Evolutionary conservation across 2,888 invertebrate genomes (phyloP).

Genomic region (Dimorphilus gyrociliatus): DNA sequence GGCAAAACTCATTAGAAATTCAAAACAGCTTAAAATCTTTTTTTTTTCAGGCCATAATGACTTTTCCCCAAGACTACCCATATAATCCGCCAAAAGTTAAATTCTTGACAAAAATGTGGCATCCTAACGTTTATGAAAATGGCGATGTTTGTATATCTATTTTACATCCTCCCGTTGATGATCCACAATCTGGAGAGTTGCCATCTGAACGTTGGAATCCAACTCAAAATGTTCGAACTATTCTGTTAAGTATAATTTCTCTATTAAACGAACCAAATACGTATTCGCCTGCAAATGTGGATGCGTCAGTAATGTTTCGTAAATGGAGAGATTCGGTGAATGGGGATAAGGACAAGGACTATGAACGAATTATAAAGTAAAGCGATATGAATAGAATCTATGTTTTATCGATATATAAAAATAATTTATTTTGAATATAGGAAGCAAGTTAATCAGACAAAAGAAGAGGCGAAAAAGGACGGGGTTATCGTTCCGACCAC

Average conservation of each 20-base stretch:
- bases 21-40: too few relatives aligned
- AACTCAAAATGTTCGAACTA: constrained; percentile 89
- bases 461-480: constrained; percentile 85
- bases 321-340: constrained; percentile 96
- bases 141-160: constrained; percentile 99
- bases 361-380: constrained; percentile 92
- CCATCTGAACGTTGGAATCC: constrained; percentile 99
- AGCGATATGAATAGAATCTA: constrained; percentile 2
- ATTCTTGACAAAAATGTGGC: constrained; percentile 98
- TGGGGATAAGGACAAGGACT: constrained; percentile 92
- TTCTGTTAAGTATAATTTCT: constrained; percentile 91
- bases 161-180: constrained; percentile 94
- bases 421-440: constrained; percentile 41
- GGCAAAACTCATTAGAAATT: too few relatives aligned
- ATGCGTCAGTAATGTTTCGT: constrained; percentile 86
- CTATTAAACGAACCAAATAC: constrained; percentile 98
- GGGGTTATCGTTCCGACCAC: constrained; percentile 91
- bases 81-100: constrained; percentile 92
- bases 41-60: constrained; percentile 87
- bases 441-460: constrained; percentile 88
- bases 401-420: not conserved
- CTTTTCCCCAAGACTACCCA: constrained; percentile 94
- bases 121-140: constrained; percentile 99
- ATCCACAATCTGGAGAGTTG: constrained; percentile 94
- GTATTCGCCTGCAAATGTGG: constrained; percentile 96